Evolutionary conservation across 2,888 invertebrate species (phyloP), one percentile per base, ranked within the genome.

Genomic region (Ischnura elegans): DNA sequence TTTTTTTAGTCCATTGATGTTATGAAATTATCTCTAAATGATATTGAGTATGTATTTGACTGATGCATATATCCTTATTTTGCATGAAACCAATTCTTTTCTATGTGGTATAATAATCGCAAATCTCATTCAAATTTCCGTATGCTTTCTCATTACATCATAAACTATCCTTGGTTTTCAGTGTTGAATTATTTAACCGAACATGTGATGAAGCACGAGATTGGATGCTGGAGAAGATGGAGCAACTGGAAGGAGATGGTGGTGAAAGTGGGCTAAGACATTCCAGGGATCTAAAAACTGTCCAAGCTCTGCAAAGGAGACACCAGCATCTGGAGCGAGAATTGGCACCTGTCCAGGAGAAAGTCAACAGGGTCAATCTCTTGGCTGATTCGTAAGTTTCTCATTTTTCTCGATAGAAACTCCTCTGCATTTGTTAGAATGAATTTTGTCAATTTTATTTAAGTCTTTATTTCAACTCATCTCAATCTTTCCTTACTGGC

Each of bases 141-240:
- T n/a, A n/a, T n/a, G n/a, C n/a, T n/a, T n/a, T n/a, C n/a, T n/a
- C n/a, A n/a, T n/a, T n/a, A n/a, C n/a, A n/a, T n/a, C n/a, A n/a
- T n/a, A n/a, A n/a, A n/a, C n/a, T n/a, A n/a, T n/a, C n/a, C n/a
- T n/a, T n/a, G n/a, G n/a, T n/a, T 94, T 94, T 95, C 95, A 98
- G 98, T 95, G 99, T 99, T 95, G 99, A 99, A 95, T 96, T 99
- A 16, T 99, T 99, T 96, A 98, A 99, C 95, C 98, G 99, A 93
- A 98, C 99, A 0, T 99, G 99, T 96, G 99, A 99, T 95, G 99
- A 99, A 95, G 98, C 99, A 0, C 97, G 98, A 94, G 99, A 99
- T 95, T 99, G 99, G 99, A 99, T 99, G 98, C 97, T 97, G 93
- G 99, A 99, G 96, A 99, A 99, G 96, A 98, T 98, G 96, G 97